phyloP scores from a whole-genome alignment of 2,888 invertebrate species.

The Drosophila imparisetae region DNA sequence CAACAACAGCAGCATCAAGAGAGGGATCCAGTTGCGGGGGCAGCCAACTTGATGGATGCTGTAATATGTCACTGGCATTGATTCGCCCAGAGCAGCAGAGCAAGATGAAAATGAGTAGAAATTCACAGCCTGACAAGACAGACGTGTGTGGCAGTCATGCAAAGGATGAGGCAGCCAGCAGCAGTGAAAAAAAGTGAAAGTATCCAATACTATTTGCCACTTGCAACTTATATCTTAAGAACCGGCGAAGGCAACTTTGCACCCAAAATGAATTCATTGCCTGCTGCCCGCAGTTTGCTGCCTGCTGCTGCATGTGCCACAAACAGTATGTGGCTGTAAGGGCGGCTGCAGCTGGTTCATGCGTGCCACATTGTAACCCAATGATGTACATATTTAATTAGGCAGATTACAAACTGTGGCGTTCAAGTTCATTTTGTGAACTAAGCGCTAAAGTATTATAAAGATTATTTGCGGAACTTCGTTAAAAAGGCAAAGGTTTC shows the following conservation, averaged over 20 bases:
- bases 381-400: constrained; percentile 11
- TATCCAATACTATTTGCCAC: constrained; percentile 29
- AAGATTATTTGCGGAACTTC: constrained; percentile 18
- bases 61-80: constrained; percentile 80
- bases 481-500: constrained; percentile 26
- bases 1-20: constrained; percentile 25
- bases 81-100: constrained; percentile 55
- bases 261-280: constrained; percentile 30
- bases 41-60: constrained; percentile 75
- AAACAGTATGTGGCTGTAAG: neutral
- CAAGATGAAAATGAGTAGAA: neutral
- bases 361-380: constrained; percentile 3
- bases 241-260: constrained; percentile 13
- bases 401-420: constrained; percentile 4
- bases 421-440: neutral
- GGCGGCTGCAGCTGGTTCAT: neutral
- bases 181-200: constrained; percentile 32
- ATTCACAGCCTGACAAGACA: constrained; percentile 20
- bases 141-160: neutral
- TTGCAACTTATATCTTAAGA: constrained; percentile 17
- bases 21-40: constrained; percentile 5
- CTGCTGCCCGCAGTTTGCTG: constrained; percentile 11
- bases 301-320: constrained; percentile 11
- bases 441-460: constrained; percentile 12
- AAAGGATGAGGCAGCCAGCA: neutral